These are phyloP conservation scores for Arnoldichthys spilopterus DNA, from an alignment of 2,797 vertebrate genomes.

Conservation along the genomic window DNA sequence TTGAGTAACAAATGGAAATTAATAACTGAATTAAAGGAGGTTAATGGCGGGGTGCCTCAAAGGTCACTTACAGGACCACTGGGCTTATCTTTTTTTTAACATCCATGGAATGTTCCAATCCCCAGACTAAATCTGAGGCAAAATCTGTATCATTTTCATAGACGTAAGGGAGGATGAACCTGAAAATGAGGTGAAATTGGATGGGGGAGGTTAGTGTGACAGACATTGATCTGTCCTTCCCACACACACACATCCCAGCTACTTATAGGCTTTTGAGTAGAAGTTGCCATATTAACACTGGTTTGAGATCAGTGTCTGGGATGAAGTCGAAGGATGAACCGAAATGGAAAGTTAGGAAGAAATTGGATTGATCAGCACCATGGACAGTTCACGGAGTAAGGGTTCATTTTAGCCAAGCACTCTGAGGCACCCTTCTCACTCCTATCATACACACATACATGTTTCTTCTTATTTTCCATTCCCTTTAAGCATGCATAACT, in stretches of 20 bases:
- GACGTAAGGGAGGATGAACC: background rate
- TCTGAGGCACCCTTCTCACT: conserved; percentile 17
- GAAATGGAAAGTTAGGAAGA: background rate
- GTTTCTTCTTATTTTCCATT: background rate
- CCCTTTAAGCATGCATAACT: conserved; percentile 23
- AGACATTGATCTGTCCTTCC: conserved; percentile 8
- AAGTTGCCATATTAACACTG: conserved; percentile 13
- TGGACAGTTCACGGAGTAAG: background rate
- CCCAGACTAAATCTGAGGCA: conserved; percentile 13
- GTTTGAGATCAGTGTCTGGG: background rate
- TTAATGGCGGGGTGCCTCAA: background rate
- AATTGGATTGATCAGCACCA: conserved; percentile 35
- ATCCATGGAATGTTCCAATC: conserved; percentile 35
- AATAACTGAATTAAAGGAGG: background rate
- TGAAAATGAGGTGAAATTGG: conserved; percentile 9
- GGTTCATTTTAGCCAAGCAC: background rate
- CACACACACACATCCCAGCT: background rate
- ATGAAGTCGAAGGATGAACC: conserved; percentile 27
- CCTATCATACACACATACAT: conserved; percentile 9
- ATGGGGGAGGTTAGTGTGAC: conserved; percentile 26
- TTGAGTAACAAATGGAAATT: background rate
- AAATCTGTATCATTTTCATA: background rate
- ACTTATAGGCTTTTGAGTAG: conserved; percentile 29
- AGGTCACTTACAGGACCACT: too few relatives aligned
- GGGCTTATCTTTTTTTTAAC: conserved; percentile 5